Base-by-base conservation (phyloP, 2,797 vertebrate genomes). In the Psittacula echo region DNA sequence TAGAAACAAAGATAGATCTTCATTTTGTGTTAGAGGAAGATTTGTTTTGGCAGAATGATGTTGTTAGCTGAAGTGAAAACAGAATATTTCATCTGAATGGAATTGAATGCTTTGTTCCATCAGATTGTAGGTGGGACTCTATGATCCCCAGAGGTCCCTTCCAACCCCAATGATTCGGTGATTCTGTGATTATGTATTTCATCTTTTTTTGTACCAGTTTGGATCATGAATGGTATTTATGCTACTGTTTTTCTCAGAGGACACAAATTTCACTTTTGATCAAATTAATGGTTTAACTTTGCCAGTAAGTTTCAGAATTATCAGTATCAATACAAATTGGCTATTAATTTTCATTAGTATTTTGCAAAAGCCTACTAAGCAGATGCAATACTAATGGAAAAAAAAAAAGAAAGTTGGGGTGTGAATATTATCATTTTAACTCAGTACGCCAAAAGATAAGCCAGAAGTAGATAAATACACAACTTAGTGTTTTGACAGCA, bases 401-500 rank as follows among this genome's bases (percentile, higher is more conserved):
- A 19, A 23, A 23, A 37, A 54, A 56, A 29, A 56, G 9, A n/a
- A 56, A 56, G 54, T 6, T n/a, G 54, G 18, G 5, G 1, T 0
- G 8, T 26, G 22, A 73, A 32, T 58, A 26, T 56, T 79, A 29
- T 23, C 6, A 45, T 90, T 93, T 94, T 62, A 89, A 76, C 39
- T 12, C 29, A 48, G 24, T 44, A 81, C 1, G 1, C 37, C 37
- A 58, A 88, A 93, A 88, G 51, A 88, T 84, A 87, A 88, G 8
- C 17, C 41, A 79, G 51, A 81, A 75, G 75, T 65, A 89, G 90
- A 93, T 42, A 88, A 87, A 88, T 68, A 92, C 27, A 77, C 84
- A 97, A 56, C 20, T 61, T 48, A 61, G 23, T 74, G 44, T 81
- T 95, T 94, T 94, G 45, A 76, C 67, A 87, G 45, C 90, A 93